Base-by-base conservation (phyloP, 2,888 invertebrate species). In the Lithophane socia region DNA sequence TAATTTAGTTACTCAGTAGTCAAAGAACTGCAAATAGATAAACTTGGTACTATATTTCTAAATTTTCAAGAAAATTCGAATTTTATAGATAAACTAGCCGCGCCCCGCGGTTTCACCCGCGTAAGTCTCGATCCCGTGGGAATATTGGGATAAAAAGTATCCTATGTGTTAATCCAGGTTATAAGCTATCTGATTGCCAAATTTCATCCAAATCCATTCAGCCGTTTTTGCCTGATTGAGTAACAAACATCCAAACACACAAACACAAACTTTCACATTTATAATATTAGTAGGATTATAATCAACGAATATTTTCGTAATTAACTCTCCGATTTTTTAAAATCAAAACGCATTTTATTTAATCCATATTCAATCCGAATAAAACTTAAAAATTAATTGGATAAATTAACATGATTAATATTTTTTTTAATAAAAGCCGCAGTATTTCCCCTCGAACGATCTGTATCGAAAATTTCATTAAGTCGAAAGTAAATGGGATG, bases 391-490 rank as follows among this genome's bases (percentile, higher is more conserved):
- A 86, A 84, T 86, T 89, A 81, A 91, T 92, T 91, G 93, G 85
- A 93, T 93, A 93, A 92, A 93, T 94, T 93, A 92, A 82, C 90
- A 91, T 89, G 87, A 90, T 91, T 91, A 89, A 69, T 84, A 88
- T 83, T 88, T 88, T 89, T 91, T 91, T 90, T 89, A 89, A 89
- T 89, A 91, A 87, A 81, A 83, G 49, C 80, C 77, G 67, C 75
- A 64, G 79, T 85, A 80, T 87, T 29, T 73, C 80, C 85, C 88
- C 84, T 83, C 64, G 58, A 90, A 86, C 86, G 89, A 87, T 89
- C 89, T 90, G 92, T 92, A 93, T 93, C 91, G 89, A 92, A 93
- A 94, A 95, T 95, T 95, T 95, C 92, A 94, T 95, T 94, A 94
- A 93, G 91, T 91, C 86, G 87, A 92, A 93, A 93, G 91, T 93